phyloP scores from a whole-genome alignment of 2,113 vertebrate species.

The Cryptomyrus ogoouensis region DNA sequence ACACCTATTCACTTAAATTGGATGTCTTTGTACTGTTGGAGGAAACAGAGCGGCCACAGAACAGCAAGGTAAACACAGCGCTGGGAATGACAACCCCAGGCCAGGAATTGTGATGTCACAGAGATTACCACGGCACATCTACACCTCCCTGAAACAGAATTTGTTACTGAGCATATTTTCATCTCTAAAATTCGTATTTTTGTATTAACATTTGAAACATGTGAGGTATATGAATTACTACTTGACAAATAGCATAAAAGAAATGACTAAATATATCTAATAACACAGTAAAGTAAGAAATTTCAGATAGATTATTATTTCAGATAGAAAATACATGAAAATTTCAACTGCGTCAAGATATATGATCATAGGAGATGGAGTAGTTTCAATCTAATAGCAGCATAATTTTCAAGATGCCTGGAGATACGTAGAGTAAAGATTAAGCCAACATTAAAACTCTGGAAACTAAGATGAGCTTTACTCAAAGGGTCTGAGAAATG shows the following conservation, averaged over 20 bases:
- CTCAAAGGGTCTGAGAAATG: neutral
- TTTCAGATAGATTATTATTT: neutral
- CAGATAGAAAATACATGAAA: neutral
- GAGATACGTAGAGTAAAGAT: neutral
- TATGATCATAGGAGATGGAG: neutral
- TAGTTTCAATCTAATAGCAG: neutral
- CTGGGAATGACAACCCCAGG: neutral
- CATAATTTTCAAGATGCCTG: neutral
- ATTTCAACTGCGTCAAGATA: neutral
- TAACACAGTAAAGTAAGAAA: neutral
- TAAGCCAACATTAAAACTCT: neutral
- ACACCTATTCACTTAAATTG: neutral
- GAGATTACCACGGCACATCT: neutral
- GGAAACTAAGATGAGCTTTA: neutral
- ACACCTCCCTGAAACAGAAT: neutral
- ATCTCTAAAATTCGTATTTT: neutral
- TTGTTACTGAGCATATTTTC: neutral
- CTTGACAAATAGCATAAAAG: neutral
- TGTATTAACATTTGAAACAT: neutral
- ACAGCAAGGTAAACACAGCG: neutral
- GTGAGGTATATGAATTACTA: neutral
- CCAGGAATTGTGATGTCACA: neutral
- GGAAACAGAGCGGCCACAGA: neutral
- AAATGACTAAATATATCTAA: neutral
- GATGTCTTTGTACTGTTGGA: neutral